Evolutionary conservation across 2,797 vertebrate genomes (phyloP), one percentile per base, ranked within the genome.

Genomic region (Ctenosaura bakeri): DNA sequence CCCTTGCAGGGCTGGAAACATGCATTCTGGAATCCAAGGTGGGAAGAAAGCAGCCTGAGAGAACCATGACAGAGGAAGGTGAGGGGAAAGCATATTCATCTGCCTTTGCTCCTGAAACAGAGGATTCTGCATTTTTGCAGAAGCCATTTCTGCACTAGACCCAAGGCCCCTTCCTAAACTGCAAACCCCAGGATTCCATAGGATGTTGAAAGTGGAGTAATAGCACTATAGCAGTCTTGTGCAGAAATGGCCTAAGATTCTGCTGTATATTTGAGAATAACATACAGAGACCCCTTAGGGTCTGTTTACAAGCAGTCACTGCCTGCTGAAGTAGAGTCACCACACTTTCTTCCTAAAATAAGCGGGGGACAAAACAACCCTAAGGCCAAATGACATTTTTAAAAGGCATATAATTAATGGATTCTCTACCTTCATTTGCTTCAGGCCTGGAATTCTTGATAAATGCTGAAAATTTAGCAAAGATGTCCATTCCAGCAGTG

Each of bases 371-470:
- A 4, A 85, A 46, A 50, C 16, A 38, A 16, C 12, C 16, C 18
- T 18, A 66, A 64, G 14, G 20, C n/a, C 16, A 56, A 2, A 14
- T 0, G 0, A 54, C 0, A 24, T 1, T 83, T 46, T 8, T 62
- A 62, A 59, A 54, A 74, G 64, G 74, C 22, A 46, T 46, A 46
- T 46, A 46, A 46, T 46, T 7, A 1, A 69, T 6, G 62, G 0
- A 35, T 1, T 14, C 93, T 92, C 95, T 97, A 99, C 99, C 99
- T 97, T 99, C 99, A 84, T 99, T 99, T 94, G 97, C 97, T 92
- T 99, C 99, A 90, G 99, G 99, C 94, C 98, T 99, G 7, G 99
- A 99, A 94, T 99, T 99, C 96, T 99, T 99, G 92, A 99, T 99
- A 94, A 96, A 99, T 0, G 99, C 99, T 82, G 99, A 99, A 94